Percentiles rank a stretch among this genome's conserved stretches.
Evolutionary conservation across 35 echinoderm and acorn worm species (phyloP).

Genomic region (Stichopus chloronotus): DNA sequence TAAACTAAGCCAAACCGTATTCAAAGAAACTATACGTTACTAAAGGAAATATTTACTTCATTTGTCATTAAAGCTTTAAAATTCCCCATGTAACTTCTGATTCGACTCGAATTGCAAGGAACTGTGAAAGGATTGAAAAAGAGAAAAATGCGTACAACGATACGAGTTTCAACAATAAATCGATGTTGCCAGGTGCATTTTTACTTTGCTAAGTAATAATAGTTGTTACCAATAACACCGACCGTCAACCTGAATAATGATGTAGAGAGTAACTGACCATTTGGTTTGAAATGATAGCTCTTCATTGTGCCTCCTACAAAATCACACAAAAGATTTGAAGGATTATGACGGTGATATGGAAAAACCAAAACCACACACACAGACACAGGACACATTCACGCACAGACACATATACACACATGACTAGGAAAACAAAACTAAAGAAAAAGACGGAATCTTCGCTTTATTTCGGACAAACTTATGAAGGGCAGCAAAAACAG

Average conservation of each 20-base stretch:
- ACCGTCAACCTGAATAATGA: background rate
- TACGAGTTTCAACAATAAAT: background rate
- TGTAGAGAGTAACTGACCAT: background rate
- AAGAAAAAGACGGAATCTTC: background rate
- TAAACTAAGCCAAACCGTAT: no score
- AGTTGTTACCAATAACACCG: background rate
- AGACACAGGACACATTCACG: no score
- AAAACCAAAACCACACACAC: background rate
- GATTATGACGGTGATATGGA: background rate
- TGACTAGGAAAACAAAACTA: no score
- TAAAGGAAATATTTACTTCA: no score
- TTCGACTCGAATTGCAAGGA: no score
- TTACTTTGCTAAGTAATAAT: background rate
- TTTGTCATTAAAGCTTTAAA: no score
- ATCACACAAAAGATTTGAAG: background rate
- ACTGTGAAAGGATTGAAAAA: no score
- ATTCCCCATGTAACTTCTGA: no score
- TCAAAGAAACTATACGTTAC: no score
- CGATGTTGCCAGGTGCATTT: background rate
- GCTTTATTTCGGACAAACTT: background rate
- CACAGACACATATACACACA: no score
- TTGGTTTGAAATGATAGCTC: background rate
- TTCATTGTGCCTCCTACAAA: background rate
- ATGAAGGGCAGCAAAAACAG: background rate
- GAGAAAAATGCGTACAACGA: background rate